Percentiles rank a stretch among this genome's conserved stretches.
phyloP scores from a whole-genome alignment of 2,113 vertebrate species.

The Planiliza haematocheilus region DNA sequence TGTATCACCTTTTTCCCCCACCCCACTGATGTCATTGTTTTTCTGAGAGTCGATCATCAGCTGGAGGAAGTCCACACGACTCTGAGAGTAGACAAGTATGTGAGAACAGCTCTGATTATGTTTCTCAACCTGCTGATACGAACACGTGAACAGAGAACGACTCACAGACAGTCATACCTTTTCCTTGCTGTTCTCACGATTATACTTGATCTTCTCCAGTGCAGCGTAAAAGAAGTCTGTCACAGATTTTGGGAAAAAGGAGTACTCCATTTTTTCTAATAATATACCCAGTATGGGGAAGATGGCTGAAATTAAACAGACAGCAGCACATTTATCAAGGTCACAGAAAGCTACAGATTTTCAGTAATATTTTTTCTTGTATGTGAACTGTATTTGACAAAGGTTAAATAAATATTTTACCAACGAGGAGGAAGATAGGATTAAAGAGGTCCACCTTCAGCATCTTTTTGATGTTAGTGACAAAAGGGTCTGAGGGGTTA shows the following conservation, averaged over 20 bases:
- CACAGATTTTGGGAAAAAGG: conserved; percentile 68
- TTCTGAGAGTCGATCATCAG: conserved; percentile 86
- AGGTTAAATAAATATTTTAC: conserved; percentile 61
- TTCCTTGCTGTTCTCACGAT: conserved; percentile 46
- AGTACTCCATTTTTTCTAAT: conserved; percentile 80
- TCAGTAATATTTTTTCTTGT: neutral
- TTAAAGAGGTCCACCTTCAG: conserved; percentile 77
- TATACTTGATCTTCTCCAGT: conserved; percentile 81
- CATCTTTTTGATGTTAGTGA: conserved; percentile 84
- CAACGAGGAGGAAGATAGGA: conserved; percentile 70
- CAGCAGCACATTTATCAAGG: neutral
- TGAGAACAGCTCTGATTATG: too few species aligned
- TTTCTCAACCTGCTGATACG: too few species aligned
- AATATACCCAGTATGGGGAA: conserved; percentile 78
- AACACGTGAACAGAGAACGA: neutral
- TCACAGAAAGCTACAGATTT: neutral
- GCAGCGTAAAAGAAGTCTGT: conserved; percentile 75
- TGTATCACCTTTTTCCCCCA: conserved; percentile 69
- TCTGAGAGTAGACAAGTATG: conserved; percentile 61
- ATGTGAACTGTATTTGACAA: neutral
- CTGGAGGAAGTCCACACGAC: conserved; percentile 86
- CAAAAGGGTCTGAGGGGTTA: conserved; percentile 83
- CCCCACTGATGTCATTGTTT: conserved; percentile 21
- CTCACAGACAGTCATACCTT: conserved; percentile 23
- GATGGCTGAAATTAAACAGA: conserved; percentile 66